Evolutionary conservation across 37 sponge, comb jelly and placozoan species (phyloP).

Genomic region (Halisarca cf. caerulea): DNA sequence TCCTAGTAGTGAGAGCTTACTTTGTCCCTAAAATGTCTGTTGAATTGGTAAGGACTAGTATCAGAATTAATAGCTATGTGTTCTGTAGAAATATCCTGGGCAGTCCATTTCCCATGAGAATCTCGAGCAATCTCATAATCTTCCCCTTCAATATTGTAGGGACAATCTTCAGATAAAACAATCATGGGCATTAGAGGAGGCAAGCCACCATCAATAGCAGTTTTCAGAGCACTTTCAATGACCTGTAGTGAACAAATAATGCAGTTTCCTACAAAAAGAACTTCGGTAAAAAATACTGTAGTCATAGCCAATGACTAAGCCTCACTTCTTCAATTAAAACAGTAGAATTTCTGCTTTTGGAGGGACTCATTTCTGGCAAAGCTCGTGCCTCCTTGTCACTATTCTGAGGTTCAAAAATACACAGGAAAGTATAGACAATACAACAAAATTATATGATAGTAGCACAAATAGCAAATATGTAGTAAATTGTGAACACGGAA

Average conservation of each 20-base stretch:
- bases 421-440: too few relatives aligned
- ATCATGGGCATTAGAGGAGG: constrained; percentile 12
- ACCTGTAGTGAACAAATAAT: neutral
- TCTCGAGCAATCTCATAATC: constrained; percentile 45
- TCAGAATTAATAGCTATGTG: constrained; percentile 56
- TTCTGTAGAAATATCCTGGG: constrained; percentile 70
- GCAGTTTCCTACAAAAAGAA: neutral
- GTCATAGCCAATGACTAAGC: too few relatives aligned
- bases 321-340: neutral
- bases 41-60: constrained; percentile 38
- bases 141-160: constrained; percentile 50
- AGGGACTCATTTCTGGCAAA: too few relatives aligned
- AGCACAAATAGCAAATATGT: too few relatives aligned
- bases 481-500: too few relatives aligned
- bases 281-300: neutral
- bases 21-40: constrained; percentile 44
- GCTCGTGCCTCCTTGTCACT: too few relatives aligned
- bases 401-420: too few relatives aligned
- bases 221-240: neutral
- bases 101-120: constrained; percentile 47
- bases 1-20: constrained; percentile 3
- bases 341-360: neutral
- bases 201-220: neutral
- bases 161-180: constrained; percentile 42
- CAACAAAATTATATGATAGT: too few relatives aligned